A percentile compares a stretch with the other conserved stretches of the same genome.
phyloP scores from a whole-genome alignment of 2,113 vertebrate genomes.

The Diadophis punctatus region DNA sequence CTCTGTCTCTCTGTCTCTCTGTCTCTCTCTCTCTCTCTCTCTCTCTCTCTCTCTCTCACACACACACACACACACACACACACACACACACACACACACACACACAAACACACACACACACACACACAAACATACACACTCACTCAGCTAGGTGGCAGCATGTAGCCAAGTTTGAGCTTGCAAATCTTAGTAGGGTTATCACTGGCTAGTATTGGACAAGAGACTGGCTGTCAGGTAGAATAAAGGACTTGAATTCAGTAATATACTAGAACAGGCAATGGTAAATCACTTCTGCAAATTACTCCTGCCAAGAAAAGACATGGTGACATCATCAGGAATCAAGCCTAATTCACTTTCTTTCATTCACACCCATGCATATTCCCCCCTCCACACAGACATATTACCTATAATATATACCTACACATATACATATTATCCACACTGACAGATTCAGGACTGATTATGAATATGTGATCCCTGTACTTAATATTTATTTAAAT shows the following conservation, averaged over 20 bases:
- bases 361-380: background rate
- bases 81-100: too few relatives aligned
- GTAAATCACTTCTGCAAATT: background rate
- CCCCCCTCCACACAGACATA: background rate
- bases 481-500: background rate
- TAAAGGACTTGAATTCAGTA: background rate
- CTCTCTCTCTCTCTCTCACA: too few relatives aligned
- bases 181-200: background rate
- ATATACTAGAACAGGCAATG: background rate
- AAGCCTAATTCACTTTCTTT: background rate
- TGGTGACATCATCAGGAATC: background rate
- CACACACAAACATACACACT: background rate
- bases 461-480: background rate
- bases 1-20: too few relatives aligned
- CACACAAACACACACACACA: background rate
- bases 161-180: background rate
- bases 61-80: too few relatives aligned
- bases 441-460: background rate
- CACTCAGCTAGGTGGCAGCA: background rate
- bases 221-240: background rate
- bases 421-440: background rate
- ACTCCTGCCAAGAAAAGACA: background rate
- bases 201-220: background rate
- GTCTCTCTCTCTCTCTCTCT: too few relatives aligned
- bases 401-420: background rate